A percentile compares a stretch with the other conserved stretches of the same genome.
phyloP scores from a whole-genome alignment of 2,113 vertebrate genomes.

The Pteropus alecto region DNA sequence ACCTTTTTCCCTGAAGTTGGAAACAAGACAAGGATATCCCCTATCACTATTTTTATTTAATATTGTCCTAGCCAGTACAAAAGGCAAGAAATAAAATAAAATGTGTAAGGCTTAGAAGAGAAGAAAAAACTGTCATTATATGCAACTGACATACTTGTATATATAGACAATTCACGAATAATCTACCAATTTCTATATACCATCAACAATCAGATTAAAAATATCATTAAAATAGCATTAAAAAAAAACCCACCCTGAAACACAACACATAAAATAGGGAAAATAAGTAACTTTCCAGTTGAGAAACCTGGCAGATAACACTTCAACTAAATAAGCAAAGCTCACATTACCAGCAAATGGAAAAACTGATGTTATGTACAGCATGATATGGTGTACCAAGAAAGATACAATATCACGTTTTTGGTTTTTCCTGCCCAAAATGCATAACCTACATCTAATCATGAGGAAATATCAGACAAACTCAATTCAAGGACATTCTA shows the following conservation, averaged over 20 bases:
- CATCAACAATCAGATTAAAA: neutral
- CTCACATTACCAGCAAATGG: neutral
- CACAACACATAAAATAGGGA: neutral
- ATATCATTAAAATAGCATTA: neutral
- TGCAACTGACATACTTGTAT: neutral
- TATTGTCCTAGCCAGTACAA: neutral
- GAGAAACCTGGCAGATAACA: neutral
- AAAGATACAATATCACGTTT: neutral
- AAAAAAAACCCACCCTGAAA: neutral
- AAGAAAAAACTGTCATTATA: neutral
- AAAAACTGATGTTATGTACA: neutral
- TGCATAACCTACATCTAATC: neutral
- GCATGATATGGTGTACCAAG: neutral
- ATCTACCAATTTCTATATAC: neutral
- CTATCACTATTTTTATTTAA: neutral
- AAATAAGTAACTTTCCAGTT: neutral
- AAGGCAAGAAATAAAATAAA: constrained; percentile 10
- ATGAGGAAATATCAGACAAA: neutral
- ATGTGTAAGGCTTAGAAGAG: neutral
- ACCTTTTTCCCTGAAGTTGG: neutral
- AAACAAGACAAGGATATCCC: neutral
- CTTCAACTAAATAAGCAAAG: neutral
- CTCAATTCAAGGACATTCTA: neutral
- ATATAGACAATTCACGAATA: neutral
- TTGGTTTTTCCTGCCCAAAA: neutral